A percentile compares a stretch with the other conserved stretches of the same genome.
Evolutionary conservation across 1,140 invertebrate species (phyloP).

Genomic region (Bicyclus anynana): DNA sequence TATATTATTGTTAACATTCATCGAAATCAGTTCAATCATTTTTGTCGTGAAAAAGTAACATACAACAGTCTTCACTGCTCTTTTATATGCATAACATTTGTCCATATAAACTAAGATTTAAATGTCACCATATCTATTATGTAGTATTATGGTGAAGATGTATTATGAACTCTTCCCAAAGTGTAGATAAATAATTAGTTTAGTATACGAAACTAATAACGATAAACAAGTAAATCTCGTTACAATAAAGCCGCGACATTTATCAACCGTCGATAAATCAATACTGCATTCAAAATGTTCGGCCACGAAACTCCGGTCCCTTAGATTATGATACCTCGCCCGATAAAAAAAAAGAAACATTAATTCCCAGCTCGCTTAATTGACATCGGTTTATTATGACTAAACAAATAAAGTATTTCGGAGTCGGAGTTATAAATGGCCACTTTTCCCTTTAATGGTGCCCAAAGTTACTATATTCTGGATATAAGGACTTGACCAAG

Average conservation of each 20-base stretch:
- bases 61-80: no score
- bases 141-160: no score
- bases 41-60: no score
- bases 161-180: neutral
- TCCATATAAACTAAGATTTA: no score
- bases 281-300: slow-evolving; percentile 22
- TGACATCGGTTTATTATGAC: slow-evolving; percentile 68
- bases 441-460: slow-evolving; percentile 64
- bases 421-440: slow-evolving; percentile 55
- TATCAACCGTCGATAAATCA: slow-evolving; percentile 26
- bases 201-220: neutral
- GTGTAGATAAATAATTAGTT: neutral
- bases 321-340: slow-evolving; percentile 45
- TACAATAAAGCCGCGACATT: slow-evolving; percentile 13
- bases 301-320: slow-evolving; percentile 25
- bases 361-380: slow-evolving; percentile 57
- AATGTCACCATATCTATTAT: no score
- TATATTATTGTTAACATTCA: no score
- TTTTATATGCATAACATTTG: no score
- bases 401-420: slow-evolving; percentile 64
- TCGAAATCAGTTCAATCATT: no score
- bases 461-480: slow-evolving; percentile 59
- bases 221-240: slow-evolving; percentile 5
- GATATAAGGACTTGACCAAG: slow-evolving; percentile 68
- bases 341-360: slow-evolving; percentile 50